These are phyloP conservation scores for Calephelis virginiensis DNA, from an alignment of 1,140 invertebrate species.

Conservation along the genomic window DNA sequence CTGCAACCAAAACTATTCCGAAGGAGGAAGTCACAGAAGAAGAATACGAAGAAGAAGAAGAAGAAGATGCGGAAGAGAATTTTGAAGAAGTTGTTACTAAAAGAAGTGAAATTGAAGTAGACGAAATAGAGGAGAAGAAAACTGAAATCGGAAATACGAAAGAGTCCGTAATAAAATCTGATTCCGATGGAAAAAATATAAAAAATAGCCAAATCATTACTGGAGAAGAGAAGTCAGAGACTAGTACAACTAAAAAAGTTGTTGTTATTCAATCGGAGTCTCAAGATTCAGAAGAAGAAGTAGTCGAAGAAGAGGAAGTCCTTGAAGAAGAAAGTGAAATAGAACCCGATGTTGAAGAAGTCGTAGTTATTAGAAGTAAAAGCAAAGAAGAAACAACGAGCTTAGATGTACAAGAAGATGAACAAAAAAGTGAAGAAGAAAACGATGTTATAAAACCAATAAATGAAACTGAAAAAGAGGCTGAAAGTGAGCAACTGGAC, in stretches of 20 bases:
- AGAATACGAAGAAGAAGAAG: conserved; percentile 41
- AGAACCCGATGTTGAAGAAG: conserved; percentile 31
- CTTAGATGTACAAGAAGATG: conserved; percentile 31
- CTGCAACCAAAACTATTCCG: conserved; percentile 58
- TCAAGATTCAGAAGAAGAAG: conserved; percentile 41
- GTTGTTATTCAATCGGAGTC: conserved; percentile 38
- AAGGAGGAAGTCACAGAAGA: conserved; percentile 57
- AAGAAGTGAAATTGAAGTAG: conserved; percentile 37
- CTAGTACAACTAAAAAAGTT: conserved; percentile 41
- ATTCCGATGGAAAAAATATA: conserved; percentile 28
- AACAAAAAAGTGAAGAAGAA: conserved; percentile 36
- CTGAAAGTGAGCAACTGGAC: conserved; percentile 29
- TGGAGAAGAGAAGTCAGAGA: conserved; percentile 38
- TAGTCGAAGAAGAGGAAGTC: conserved; percentile 44
- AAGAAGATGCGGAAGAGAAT: conserved; percentile 39
- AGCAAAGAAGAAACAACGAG: conserved; percentile 39
- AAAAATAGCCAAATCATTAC: conserved; percentile 33
- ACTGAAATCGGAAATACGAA: conserved; percentile 37
- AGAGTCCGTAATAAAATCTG: conserved; percentile 26
- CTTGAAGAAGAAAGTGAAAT: conserved; percentile 34
- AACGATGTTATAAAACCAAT: conserved; percentile 21
- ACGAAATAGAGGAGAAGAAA: conserved; percentile 31
- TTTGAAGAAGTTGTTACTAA: conserved; percentile 25
- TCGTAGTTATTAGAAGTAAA: conserved; percentile 29
- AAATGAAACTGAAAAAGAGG: conserved; percentile 2